These are phyloP conservation scores for Ophion slaviceki DNA, from an alignment of 2,888 invertebrate species.

Conservation along the genomic window DNA sequence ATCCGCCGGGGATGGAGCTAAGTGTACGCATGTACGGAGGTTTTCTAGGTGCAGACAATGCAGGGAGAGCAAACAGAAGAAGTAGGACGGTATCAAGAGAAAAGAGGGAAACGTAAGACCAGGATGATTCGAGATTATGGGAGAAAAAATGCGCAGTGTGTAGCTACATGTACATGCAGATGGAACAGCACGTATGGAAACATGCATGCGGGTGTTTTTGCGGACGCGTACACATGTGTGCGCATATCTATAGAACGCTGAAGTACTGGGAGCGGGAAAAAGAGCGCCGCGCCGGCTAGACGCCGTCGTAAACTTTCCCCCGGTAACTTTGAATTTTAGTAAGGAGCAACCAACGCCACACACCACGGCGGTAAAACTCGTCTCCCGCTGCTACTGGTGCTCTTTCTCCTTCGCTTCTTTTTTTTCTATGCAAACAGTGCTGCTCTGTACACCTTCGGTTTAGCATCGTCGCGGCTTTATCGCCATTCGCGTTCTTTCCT, in stretches of 20 bases:
- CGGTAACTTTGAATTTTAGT: conserved; percentile 81
- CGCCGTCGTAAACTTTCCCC: conserved; percentile 80
- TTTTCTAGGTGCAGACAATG: conserved; percentile 4
- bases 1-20: too few relatives aligned
- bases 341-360: conserved; percentile 63
- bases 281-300: conserved; percentile 81
- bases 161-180: background rate
- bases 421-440: conserved; percentile 74
- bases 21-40: background rate
- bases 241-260: background rate
- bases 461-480: conserved; percentile 1
- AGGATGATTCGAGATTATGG: conserved; percentile 1
- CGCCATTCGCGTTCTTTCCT: background rate
- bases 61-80: conserved; percentile 10
- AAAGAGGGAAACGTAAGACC: conserved; percentile 37
- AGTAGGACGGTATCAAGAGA: conserved; percentile 36
- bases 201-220: background rate
- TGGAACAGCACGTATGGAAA: background rate
- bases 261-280: conserved; percentile 63
- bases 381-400: conserved; percentile 53
- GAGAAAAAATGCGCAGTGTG: conserved; percentile 11
- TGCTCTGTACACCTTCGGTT: conserved; percentile 63
- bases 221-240: background rate
- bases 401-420: conserved; percentile 1
- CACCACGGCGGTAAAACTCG: conserved; percentile 51